Evolutionary conservation across 1,140 invertebrate species (phyloP).

Genomic region (Ditylenchus dipsaci): DNA sequence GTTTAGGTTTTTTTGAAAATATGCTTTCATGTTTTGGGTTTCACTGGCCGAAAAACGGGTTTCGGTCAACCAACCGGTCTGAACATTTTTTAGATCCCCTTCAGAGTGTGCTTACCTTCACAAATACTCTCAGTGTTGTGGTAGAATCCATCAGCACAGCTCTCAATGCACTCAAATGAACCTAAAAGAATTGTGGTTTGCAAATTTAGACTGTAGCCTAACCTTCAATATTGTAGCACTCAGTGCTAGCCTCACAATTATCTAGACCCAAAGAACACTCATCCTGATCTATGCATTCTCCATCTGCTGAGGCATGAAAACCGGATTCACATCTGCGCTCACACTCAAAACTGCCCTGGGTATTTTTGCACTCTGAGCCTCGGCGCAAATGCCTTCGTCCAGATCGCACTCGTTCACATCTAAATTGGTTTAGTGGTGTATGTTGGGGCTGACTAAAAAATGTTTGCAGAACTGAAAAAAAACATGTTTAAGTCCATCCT

Average conservation of each 20-base stretch:
- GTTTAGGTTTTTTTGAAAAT: too few species aligned
- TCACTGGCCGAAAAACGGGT: too few species aligned
- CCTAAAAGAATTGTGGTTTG: conserved; percentile 11
- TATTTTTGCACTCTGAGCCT: neutral
- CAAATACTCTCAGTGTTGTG: conserved; percentile 22
- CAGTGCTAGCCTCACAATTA: conserved; percentile 27
- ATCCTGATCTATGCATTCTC: conserved; percentile 37
- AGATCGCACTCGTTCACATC: conserved; percentile 34
- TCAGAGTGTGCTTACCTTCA: too few species aligned
- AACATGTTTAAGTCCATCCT: neutral
- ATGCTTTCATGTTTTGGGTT: too few species aligned
- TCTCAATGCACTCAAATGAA: conserved; percentile 27
- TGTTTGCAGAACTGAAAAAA: neutral
- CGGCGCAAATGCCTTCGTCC: conserved; percentile 23
- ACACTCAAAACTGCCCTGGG: conserved; percentile 32
- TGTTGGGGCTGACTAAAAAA: too few species aligned
- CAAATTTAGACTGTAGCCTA: neutral
- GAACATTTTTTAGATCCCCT: too few species aligned
- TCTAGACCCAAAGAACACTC: conserved; percentile 34
- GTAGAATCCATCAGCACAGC: conserved; percentile 30
- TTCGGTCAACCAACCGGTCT: too few species aligned
- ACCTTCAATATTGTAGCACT: conserved; percentile 41
- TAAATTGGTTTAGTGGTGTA: too few species aligned
- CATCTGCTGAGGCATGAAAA: conserved; percentile 23
- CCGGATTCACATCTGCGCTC: conserved; percentile 22